A percentile compares a stretch with the other conserved stretches of the same genome.
These are phyloP conservation scores for Numida meleagris DNA, from an alignment of 2,113 vertebrate genomes.

Conservation along the genomic window DNA sequence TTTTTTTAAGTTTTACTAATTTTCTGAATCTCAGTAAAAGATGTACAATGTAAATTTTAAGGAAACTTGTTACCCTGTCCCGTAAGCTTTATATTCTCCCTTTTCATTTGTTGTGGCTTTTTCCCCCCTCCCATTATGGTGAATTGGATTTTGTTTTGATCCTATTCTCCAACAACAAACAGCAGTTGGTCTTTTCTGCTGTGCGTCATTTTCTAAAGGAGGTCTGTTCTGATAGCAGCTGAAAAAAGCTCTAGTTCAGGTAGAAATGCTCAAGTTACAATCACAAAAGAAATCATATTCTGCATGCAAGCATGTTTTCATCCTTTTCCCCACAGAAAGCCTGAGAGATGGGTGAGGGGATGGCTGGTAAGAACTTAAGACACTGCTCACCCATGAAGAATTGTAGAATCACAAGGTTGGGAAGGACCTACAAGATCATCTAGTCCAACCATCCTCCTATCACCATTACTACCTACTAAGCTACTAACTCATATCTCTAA, in stretches of 20 bases:
- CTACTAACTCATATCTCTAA: no score
- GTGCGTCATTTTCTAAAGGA: background rate
- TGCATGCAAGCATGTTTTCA: background rate
- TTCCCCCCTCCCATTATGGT: background rate
- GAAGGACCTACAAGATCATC: no score
- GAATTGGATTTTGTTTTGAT: background rate
- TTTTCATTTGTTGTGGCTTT: background rate
- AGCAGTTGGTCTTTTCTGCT: background rate
- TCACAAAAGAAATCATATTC: background rate
- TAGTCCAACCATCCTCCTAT: no score
- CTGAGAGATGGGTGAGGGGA: background rate
- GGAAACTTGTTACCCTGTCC: background rate
- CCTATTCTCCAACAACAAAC: background rate
- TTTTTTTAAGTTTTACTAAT: slow-evolving; percentile 1
- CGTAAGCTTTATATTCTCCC: background rate
- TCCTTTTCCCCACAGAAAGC: background rate
- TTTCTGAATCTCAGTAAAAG: background rate
- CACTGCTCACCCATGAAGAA: background rate
- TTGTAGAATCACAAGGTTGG: no score
- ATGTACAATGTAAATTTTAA: background rate
- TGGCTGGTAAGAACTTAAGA: background rate
- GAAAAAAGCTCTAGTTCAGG: background rate
- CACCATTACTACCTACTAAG: no score
- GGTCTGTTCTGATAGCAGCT: background rate
- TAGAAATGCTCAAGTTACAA: background rate